phyloP scores from a whole-genome alignment of 2,113 vertebrate species.

The Tonatia bakeri region DNA sequence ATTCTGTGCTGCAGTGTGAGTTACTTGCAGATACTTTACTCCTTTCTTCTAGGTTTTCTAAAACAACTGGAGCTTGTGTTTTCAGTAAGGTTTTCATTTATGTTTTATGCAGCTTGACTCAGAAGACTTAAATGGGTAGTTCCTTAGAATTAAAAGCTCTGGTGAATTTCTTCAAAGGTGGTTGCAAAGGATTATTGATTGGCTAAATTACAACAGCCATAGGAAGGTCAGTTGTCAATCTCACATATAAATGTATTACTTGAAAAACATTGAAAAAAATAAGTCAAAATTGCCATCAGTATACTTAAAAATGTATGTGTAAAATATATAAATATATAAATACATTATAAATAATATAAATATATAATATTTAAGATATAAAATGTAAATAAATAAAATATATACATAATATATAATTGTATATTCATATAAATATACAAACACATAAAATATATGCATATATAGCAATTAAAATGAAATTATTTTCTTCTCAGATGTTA shows the following conservation, averaged over 20 bases:
- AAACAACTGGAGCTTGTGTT: background rate
- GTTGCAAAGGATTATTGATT: constrained; percentile 24
- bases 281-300: background rate
- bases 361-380: background rate
- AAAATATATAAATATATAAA: background rate
- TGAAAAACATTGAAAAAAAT: background rate
- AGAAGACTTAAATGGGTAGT: background rate
- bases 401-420: background rate
- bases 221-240: background rate
- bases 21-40: background rate
- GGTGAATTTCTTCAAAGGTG: constrained; percentile 30
- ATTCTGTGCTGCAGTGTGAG: background rate
- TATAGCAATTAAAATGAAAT: background rate
- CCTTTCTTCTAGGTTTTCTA: constrained; percentile 17
- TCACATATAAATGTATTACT: background rate
- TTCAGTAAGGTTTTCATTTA: background rate
- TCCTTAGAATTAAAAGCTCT: constrained; percentile 43
- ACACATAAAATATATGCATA: background rate
- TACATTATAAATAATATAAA: background rate
- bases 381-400: background rate
- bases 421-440: background rate
- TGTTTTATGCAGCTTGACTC: background rate
- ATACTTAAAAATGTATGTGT: background rate
- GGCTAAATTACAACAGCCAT: background rate
- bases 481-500: background rate